Conservation (phyloP, 2,797 vertebrate species). For the Sphenopsis melanotis region DNA sequence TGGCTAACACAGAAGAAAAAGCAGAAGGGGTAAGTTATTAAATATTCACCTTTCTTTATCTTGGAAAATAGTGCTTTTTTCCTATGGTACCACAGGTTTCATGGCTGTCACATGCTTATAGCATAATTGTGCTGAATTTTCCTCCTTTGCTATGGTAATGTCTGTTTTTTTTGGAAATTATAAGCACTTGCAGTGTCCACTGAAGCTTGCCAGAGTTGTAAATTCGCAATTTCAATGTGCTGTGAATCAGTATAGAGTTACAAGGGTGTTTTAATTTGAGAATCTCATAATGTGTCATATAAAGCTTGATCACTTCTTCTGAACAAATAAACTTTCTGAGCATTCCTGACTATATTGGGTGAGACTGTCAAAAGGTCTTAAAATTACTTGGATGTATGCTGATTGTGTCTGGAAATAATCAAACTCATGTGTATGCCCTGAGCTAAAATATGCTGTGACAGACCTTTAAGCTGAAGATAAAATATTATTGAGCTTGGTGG, state of each 20-base stretch:
- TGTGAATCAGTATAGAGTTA: neutral
- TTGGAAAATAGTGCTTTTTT: neutral
- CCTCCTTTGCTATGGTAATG: neutral
- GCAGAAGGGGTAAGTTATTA: slow-evolving; percentile 89
- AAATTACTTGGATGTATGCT: neutral
- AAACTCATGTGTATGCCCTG: neutral
- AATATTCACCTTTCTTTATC: neutral
- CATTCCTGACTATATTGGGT: neutral
- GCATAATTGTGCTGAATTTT: neutral
- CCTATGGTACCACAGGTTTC: neutral
- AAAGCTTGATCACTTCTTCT: neutral
- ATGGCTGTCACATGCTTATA: neutral
- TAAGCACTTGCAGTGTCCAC: neutral
- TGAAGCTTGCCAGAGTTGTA: neutral
- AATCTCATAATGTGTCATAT: neutral
- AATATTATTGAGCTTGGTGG: neutral
- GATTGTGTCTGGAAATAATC: neutral
- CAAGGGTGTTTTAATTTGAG: neutral
- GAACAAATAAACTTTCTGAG: neutral
- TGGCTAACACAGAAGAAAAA: slow-evolving; percentile 91
- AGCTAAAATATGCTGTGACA: neutral
- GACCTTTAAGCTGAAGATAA: neutral
- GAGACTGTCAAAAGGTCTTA: neutral
- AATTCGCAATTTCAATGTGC: neutral
- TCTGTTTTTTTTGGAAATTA: neutral